Evolutionary conservation across 1,140 invertebrate species (phyloP).

Genomic region (Heliothis virescens): DNA sequence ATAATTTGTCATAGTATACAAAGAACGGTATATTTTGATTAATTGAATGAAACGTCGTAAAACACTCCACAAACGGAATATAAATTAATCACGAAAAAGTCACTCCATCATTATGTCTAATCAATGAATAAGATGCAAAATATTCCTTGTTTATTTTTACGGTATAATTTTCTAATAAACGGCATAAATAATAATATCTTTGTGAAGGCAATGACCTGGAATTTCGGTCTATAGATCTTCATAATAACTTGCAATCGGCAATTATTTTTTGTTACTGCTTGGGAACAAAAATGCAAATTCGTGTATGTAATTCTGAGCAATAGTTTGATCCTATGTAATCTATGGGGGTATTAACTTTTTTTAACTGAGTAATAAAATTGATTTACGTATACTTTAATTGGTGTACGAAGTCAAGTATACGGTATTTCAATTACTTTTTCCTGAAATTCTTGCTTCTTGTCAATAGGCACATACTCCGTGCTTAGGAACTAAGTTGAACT

Average conservation of each 20-base stretch:
- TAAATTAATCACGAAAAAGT: slow-evolving; percentile 11
- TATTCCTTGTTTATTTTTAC: slow-evolving; percentile 14
- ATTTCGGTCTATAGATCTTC: slow-evolving; percentile 9
- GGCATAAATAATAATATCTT: slow-evolving; percentile 30
- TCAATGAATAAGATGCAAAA: slow-evolving; percentile 13
- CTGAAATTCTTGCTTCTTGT: too few relatives aligned
- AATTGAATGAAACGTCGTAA: slow-evolving; percentile 18
- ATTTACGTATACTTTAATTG: not conserved
- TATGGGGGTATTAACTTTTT: not conserved
- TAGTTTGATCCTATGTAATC: not conserved
- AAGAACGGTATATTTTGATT: slow-evolving; percentile 4
- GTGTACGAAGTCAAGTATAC: too few relatives aligned
- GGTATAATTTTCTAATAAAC: slow-evolving; percentile 24
- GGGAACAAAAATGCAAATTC: not conserved
- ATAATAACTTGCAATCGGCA: not conserved
- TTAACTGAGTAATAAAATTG: not conserved
- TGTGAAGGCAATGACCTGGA: not conserved
- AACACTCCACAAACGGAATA: slow-evolving; percentile 5
- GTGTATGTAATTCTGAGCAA: not conserved
- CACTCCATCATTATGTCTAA: slow-evolving; percentile 5
- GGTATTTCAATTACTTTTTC: too few relatives aligned
- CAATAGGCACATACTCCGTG: too few relatives aligned
- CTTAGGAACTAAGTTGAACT: too few relatives aligned
- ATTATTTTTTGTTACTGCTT: slow-evolving; percentile 2
- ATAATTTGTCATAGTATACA: not conserved